Base-by-base conservation (phyloP, 2,797 vertebrate genomes). In the Chaunax sp. region DNA sequence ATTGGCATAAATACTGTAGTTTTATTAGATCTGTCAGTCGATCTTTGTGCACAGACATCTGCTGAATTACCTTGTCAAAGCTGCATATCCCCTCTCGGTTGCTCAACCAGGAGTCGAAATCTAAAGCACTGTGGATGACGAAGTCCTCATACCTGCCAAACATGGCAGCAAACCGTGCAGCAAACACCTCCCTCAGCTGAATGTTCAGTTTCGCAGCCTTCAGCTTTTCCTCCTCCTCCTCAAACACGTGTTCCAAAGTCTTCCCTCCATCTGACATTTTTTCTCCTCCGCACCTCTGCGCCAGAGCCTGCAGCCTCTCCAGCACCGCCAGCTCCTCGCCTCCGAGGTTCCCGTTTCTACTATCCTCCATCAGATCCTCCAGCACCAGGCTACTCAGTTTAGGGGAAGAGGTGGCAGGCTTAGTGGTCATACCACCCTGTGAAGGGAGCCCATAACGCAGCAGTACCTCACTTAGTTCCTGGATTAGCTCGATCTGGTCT, bases 61-160 rank as follows among this genome's bases (percentile, higher is more conserved):
- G 84, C 18, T 63, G 11, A 33, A 26, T 22, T 85, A 99, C 98
- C 96, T 99, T 99, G 92, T 99, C 97, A 76, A 99, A 99, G 87
- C 95, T 98, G 73, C 96, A 95, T 81, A 94, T 96, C 78, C 97
- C 98, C 71, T 99, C 98, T 47, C 97, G 92, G 90, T 97, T 98
- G 76, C 94, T 97, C 68, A 99, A 90, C 98, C 98, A 99, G 0
- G 97, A 96, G 68, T 99, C 97, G 91, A 98, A 90, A 81, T 98
- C 96, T 0, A 95, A 93, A 6, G 96, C 94, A 2, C 95, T 94
- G 85, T 98, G 96, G 82, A 98, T 96, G 86, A 99, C 95, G 3
- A 99, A 99, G 0, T 96, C 96, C 80, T 99, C 98, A 0, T 99
- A 99, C 79, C 96, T 95, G 0, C 96, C 93, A 6, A 99, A 98